These are phyloP conservation scores for Pionites leucogaster DNA, from an alignment of 2,113 vertebrate species.

Conservation along the genomic window DNA sequence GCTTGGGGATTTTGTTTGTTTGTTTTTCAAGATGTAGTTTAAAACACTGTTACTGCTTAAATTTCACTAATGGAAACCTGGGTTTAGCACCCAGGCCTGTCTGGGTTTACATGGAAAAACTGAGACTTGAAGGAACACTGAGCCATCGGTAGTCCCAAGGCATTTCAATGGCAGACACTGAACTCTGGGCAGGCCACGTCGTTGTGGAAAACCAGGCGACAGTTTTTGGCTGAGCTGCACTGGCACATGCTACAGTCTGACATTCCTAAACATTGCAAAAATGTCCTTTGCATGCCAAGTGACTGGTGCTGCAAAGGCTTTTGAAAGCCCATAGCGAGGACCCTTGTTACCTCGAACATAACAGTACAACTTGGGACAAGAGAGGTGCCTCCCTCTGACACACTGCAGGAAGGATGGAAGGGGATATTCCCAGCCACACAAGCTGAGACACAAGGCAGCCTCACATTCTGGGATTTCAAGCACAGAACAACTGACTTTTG, in stretches of 20 bases:
- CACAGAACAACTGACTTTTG: not conserved
- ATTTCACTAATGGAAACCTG: not conserved
- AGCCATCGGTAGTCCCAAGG: not conserved
- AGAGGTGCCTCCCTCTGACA: not conserved
- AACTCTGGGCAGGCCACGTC: not conserved
- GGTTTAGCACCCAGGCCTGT: not conserved
- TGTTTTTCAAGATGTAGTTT: not conserved
- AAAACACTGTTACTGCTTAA: not conserved
- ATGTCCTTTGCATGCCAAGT: not conserved
- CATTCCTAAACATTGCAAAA: slow-evolving; percentile 38
- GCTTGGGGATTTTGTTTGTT: not conserved
- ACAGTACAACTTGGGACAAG: not conserved
- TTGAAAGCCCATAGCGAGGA: not conserved
- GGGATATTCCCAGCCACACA: not conserved
- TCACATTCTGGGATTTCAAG: not conserved
- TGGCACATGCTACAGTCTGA: slow-evolving; percentile 1
- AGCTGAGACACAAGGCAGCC: not conserved
- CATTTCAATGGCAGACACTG: not conserved
- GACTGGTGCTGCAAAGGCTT: not conserved
- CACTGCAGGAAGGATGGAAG: not conserved
- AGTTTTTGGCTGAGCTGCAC: not conserved
- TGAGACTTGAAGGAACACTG: not conserved
- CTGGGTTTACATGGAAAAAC: slow-evolving; percentile 25
- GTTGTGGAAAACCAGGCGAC: slow-evolving; percentile 23
- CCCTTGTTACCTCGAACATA: not conserved